Evolutionary conservation across 2,113 vertebrate species (phyloP), one percentile per base, ranked within the genome.

Genomic region (Macheiramphus alcinus): DNA sequence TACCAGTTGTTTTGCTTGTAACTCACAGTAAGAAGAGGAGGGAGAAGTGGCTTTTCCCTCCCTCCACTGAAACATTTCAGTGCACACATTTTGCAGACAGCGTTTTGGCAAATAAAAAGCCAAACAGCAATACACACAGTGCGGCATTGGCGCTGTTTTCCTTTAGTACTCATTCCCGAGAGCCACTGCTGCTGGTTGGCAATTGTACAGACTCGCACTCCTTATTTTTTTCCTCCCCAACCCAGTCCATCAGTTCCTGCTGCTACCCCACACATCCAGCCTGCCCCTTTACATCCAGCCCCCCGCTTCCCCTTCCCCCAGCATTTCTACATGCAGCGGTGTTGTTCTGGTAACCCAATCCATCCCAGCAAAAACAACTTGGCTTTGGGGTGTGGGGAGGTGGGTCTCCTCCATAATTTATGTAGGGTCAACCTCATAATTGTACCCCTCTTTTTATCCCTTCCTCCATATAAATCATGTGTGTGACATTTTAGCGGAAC

Each of bases 381-480:
- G 38, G 38, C 23, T 88, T 75, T 26, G 23, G 3, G 5, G 8
- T 53, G 9, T 3, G 5, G 3, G 11, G 11, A 11, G 3, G 18
- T 7, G 11, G 20, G 45, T n/a, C 66, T 82, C 70, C 67, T 66
- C 75, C 48, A 78, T 94, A 90, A 94, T 81, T 90, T 92, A 78
- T 90, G 94, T 59, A 63, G 50, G 92, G 79, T 85, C 89, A 95
- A 3, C 34, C 59, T 92, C 38, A 43, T 90, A 96, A 90, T 26
- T 92, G 79, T 70, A 66, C 50, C 74, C 70, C 65, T 65, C 20
- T 90, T 87, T 90, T 90, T 84, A 81, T 85, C 56, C 61, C 58
- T 92, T 94, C 91, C 81, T 92, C 63, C 74, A 10, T 73, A 95
- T 90, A 88, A 96, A 94, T 94, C 89, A 96, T 38, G 31, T 27